These are phyloP conservation scores for Exephanes ischioxanthus DNA, from an alignment of 2,888 invertebrate genomes.

Conservation along the genomic window DNA sequence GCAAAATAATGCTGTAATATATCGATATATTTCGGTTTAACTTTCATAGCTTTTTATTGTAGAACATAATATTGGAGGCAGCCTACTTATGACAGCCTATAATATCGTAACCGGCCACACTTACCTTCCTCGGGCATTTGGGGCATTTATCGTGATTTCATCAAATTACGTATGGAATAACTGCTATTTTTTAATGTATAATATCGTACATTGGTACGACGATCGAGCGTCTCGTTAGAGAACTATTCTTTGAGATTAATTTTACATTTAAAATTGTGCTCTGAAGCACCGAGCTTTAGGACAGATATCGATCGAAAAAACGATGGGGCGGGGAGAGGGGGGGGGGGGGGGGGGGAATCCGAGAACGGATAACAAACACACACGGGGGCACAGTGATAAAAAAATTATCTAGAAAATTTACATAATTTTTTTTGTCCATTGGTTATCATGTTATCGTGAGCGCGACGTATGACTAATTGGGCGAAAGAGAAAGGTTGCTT, in stretches of 20 bases:
- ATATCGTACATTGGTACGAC: conserved; percentile 20
- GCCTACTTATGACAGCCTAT: conserved; percentile 25
- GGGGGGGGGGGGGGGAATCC: neutral
- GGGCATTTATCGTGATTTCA: conserved; percentile 15
- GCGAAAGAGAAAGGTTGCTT: conserved; percentile 39
- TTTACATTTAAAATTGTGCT: conserved; percentile 3
- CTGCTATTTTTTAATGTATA: conserved; percentile 24
- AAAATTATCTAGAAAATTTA: conserved; percentile 31
- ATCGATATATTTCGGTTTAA: conserved; percentile 27
- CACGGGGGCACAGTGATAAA: conserved; percentile 16
- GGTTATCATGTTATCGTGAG: conserved; percentile 9
- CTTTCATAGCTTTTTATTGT: conserved; percentile 42
- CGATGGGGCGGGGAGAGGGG: neutral
- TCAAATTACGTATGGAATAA: conserved; percentile 32
- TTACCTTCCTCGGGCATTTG: neutral
- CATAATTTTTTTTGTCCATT: conserved; percentile 16
- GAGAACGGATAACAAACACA: conserved; percentile 8
- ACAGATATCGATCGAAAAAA: conserved; percentile 13
- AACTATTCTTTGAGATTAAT: neutral
- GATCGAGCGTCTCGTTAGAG: conserved; percentile 21
- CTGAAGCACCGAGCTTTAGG: neutral
- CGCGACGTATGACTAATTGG: conserved; percentile 41
- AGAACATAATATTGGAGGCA: conserved; percentile 47
- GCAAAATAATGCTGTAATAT: conserved; percentile 68
- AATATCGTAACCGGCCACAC: conserved; percentile 14